Evolutionary conservation across 2,113 vertebrate species (phyloP).

Genomic region (Vidua chalybeata): DNA sequence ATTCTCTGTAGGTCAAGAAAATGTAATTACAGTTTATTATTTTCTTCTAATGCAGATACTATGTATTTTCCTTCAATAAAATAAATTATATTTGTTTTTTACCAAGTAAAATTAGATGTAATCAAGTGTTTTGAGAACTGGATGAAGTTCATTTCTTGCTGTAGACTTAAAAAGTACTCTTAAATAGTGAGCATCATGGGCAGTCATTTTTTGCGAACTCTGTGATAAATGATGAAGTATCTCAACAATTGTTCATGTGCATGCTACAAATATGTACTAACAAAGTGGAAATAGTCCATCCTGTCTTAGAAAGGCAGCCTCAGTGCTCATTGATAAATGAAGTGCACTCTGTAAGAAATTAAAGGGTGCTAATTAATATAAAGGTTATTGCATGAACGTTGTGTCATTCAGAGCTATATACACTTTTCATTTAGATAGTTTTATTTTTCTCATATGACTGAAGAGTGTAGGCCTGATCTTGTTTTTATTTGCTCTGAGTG

Average conservation of each 20-base stretch:
- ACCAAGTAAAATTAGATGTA: not conserved
- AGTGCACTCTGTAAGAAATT: not conserved
- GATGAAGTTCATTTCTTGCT: not conserved
- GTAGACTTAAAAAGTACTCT: not conserved
- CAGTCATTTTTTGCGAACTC: not conserved
- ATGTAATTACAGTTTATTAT: not conserved
- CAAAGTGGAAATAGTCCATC: constrained; percentile 9
- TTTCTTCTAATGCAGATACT: constrained; percentile 9
- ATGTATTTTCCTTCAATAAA: not conserved
- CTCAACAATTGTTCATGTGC: not conserved
- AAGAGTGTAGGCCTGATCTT: not conserved
- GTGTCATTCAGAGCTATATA: not conserved
- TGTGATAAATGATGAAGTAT: not conserved
- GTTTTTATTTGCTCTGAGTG: not conserved
- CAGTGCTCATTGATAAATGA: not conserved
- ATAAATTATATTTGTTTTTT: not conserved
- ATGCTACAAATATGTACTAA: not conserved
- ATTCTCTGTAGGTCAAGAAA: constrained; percentile 3
- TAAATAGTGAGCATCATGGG: not conserved
- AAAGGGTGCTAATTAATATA: not conserved
- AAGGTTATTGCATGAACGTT: not conserved
- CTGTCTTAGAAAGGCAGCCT: not conserved
- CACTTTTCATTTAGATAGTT: not conserved
- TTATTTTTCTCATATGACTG: not conserved
- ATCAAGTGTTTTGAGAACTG: not conserved